Conservation (phyloP, 2,113 vertebrate genomes). For the Notothenia coriiceps region DNA sequence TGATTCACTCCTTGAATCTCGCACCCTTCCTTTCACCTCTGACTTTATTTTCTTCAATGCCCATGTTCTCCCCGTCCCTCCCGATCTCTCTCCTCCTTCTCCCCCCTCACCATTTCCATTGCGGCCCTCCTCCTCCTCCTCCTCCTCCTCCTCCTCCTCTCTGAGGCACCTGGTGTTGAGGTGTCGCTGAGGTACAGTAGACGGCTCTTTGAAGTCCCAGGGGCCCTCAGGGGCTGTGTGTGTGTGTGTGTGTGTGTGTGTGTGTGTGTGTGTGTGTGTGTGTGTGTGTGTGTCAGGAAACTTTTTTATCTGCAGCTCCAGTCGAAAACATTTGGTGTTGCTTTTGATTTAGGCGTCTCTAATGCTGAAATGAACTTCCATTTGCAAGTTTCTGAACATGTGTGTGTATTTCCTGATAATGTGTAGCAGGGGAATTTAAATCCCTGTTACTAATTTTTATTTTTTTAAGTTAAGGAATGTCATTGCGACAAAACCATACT, state of each 20-base stretch:
- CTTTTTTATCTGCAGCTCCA: slow-evolving; percentile 50
- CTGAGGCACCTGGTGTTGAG: slow-evolving; percentile 71
- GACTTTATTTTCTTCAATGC: slow-evolving; percentile 13
- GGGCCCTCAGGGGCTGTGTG: slow-evolving; percentile 32
- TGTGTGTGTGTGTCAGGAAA: slow-evolving; percentile 46
- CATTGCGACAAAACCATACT: background rate
- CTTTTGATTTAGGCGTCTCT: slow-evolving; percentile 53
- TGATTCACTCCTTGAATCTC: background rate
- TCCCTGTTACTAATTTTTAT: background rate
- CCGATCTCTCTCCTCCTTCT: background rate
- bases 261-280: slow-evolving; percentile 30
- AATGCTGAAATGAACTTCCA: slow-evolving; percentile 35
- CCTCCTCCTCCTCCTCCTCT: slow-evolving; percentile 35
- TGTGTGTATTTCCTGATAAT: slow-evolving; percentile 27
- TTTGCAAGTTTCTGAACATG: slow-evolving; percentile 3
- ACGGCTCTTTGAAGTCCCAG: slow-evolving; percentile 79
- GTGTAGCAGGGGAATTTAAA: slow-evolving; percentile 25
- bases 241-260: slow-evolving; percentile 23
- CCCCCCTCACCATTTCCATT: slow-evolving; percentile 23
- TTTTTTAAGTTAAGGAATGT: no score
- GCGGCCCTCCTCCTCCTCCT: slow-evolving; percentile 1
- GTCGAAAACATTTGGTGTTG: slow-evolving; percentile 53
- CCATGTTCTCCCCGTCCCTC: background rate
- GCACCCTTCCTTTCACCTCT: background rate
- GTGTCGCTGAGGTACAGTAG: slow-evolving; percentile 76